These are phyloP conservation scores for Scaptomyza flava DNA, from an alignment of 2,888 invertebrate genomes.

Conservation along the genomic window DNA sequence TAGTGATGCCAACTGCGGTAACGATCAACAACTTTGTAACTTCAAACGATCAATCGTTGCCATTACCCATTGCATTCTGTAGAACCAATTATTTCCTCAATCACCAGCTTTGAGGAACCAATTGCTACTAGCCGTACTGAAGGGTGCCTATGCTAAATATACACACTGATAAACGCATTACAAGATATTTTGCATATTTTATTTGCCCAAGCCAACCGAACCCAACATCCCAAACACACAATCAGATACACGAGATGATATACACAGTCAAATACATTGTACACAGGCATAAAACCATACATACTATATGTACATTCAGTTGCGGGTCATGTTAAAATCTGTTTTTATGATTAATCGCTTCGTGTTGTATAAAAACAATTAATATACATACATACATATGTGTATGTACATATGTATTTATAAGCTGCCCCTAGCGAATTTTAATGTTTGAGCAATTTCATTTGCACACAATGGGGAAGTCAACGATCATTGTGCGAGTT, in stretches of 20 bases:
- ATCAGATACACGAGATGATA: slow-evolving; percentile 16
- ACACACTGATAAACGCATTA: slow-evolving; percentile 73
- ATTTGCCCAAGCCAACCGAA: slow-evolving; percentile 34
- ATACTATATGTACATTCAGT: slow-evolving; percentile 5
- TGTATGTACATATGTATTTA: too few relatives aligned
- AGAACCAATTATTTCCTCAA: not conserved
- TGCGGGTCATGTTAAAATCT: slow-evolving; percentile 63
- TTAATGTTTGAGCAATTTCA: slow-evolving; percentile 59
- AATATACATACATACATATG: not conserved
- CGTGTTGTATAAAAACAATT: slow-evolving; percentile 36
- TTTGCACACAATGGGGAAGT: slow-evolving; percentile 31
- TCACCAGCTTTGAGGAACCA: not conserved
- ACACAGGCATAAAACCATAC: slow-evolving; percentile 10
- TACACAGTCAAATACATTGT: slow-evolving; percentile 3
- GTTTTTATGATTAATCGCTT: slow-evolving; percentile 72
- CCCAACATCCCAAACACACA: slow-evolving; percentile 13
- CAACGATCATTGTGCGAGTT: slow-evolving; percentile 15
- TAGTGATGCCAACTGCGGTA: too few relatives aligned
- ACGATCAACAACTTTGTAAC: too few relatives aligned
- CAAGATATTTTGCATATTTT: slow-evolving; percentile 78
- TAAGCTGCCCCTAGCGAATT: slow-evolving; percentile 44
- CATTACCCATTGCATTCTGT: not conserved
- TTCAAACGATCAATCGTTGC: too few relatives aligned
- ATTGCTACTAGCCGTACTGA: not conserved
- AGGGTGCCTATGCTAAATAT: slow-evolving; percentile 39